A percentile compares a stretch with the other conserved stretches of the same genome.
Evolutionary conservation across 2,797 vertebrate genomes (phyloP).

Genomic region (Calcarius lapponicus): DNA sequence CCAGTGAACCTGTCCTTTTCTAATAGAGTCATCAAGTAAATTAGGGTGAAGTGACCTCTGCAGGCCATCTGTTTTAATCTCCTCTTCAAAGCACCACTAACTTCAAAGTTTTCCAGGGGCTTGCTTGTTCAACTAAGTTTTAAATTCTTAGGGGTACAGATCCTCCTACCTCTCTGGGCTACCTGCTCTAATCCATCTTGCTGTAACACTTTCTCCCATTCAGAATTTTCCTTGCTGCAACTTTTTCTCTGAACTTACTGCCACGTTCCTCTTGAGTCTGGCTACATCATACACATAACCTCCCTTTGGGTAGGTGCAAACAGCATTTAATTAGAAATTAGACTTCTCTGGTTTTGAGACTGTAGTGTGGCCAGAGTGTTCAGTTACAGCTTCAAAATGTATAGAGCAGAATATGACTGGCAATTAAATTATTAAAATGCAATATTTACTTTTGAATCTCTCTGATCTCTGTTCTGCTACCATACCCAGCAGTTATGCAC

Average conservation of each 20-base stretch:
- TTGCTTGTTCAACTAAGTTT: not conserved
- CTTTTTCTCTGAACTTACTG: not conserved
- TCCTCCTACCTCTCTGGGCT: not conserved
- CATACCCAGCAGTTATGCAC: not conserved
- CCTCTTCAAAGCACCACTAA: not conserved
- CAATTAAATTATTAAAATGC: not conserved
- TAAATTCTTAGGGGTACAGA: not conserved
- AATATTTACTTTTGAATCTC: not conserved
- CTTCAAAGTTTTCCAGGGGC: not conserved
- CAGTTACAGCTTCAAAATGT: not conserved
- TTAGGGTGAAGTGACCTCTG: not conserved
- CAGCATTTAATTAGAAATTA: not conserved
- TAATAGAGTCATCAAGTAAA: not conserved
- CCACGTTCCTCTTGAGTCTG: not conserved
- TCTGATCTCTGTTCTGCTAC: not conserved
- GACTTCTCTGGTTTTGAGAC: not conserved
- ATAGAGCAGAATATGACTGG: not conserved
- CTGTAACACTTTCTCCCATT: not conserved
- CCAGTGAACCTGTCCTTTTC: not conserved
- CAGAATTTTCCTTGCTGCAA: not conserved
- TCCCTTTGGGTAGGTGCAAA: not conserved
- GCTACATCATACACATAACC: not conserved
- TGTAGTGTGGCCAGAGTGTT: not conserved
- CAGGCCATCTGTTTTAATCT: not conserved
- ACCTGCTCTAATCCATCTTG: not conserved